Base-by-base conservation (phyloP, 2,888 invertebrate species). In the Brachyptera risi region DNA sequence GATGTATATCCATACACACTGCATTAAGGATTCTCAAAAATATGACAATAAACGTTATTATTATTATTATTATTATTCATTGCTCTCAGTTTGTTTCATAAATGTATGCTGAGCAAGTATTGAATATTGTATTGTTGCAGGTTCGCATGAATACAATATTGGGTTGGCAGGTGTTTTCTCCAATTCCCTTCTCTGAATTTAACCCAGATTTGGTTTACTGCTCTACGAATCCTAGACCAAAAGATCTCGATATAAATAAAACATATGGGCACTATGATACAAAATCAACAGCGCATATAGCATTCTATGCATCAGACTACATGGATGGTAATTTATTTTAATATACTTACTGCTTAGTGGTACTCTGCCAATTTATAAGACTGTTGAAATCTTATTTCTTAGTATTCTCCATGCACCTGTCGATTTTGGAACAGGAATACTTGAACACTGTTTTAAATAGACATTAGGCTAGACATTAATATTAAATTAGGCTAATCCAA, bases 81-180 rank as follows among this genome's bases (percentile, higher is more conserved):
- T n/a, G n/a, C n/a, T n/a, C n/a, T n/a, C n/a, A n/a, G n/a, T n/a
- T n/a, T n/a, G n/a, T n/a, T n/a, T n/a, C n/a, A n/a, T n/a, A n/a
- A n/a, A n/a, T n/a, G n/a, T n/a, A n/a, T n/a, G 1, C 4, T 17
- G n/a, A 7, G 9, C 27, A 50, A 15, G 3, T 15, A 58, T 51
- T 50, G 47, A 27, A 58, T 37, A 56, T 49, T 60, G 50, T 65
- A 50, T 67, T 67, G 65, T 73, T 73, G 49, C 73, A 89, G 89
- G 90, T 95, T 11, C 85, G 96, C 63, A 95, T 98, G 92, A 97
- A 96, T 76, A 95, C 95, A 1, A 92, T 98, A 65, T 78, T 80
- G 67, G 88, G 88, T 66, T 88, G 85, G 76, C 96, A 96, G 80
- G 85, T 96, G 69, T 98, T 88, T 78, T 87, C 88, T 70, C 92